Evolutionary conservation across 2,888 invertebrate genomes (phyloP).

Genomic region (Machimus rusticus): DNA sequence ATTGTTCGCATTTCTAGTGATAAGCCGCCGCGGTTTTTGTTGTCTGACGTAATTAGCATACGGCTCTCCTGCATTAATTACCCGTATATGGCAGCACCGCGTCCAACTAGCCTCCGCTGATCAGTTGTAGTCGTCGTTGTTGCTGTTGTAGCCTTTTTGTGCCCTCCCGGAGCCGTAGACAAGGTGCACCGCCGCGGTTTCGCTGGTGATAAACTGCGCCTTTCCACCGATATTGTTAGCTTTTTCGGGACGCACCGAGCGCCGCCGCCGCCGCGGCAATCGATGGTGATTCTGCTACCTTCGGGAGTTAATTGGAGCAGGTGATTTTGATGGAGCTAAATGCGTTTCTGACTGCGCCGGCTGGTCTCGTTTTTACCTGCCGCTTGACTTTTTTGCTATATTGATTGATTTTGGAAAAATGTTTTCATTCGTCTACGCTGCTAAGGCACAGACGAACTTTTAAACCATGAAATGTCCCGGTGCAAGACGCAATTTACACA

Average conservation of each 20-base stretch:
- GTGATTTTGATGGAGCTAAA: constrained; percentile 31
- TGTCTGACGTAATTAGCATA: constrained; percentile 42
- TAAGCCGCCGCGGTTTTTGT: constrained; percentile 41
- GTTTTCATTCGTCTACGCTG: not conserved
- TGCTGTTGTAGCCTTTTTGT: constrained; percentile 4
- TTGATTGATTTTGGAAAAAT: not conserved
- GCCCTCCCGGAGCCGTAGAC: not conserved
- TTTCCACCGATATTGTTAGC: not conserved
- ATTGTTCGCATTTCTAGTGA: constrained; percentile 33
- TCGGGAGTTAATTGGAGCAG: constrained; percentile 42
- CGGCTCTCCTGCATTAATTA: constrained; percentile 43
- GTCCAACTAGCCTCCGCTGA: constrained; percentile 15
- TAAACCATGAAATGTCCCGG: not conserved
- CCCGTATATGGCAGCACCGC: constrained; percentile 38
- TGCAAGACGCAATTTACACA: not conserved
- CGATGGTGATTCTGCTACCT: constrained; percentile 3
- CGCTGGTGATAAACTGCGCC: constrained; percentile 11
- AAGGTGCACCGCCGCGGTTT: constrained; percentile 16
- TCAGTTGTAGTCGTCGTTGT: constrained; percentile 12
- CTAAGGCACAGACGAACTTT: not conserved
- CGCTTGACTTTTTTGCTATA: not conserved
- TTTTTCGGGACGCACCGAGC: constrained; percentile 33
- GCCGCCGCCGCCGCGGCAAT: constrained; percentile 6
- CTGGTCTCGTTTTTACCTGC: not conserved
- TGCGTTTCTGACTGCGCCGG: not conserved